Conservation (phyloP, 2,113 vertebrate species). For the Centropus unirufus region DNA sequence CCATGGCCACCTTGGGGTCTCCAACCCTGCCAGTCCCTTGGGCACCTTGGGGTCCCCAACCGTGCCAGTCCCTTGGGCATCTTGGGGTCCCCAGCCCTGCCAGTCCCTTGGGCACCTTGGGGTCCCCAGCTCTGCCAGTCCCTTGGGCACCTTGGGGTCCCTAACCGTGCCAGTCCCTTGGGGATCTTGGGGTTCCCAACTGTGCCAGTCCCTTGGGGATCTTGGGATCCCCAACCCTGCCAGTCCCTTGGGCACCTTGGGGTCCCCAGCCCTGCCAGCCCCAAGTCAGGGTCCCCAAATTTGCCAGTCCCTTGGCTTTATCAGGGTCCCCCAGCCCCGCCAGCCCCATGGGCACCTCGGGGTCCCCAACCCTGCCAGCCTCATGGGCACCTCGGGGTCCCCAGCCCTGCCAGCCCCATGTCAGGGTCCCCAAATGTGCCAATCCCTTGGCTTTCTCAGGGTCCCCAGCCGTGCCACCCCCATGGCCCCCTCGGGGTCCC, state of each 20-base stretch:
- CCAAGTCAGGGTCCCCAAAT: background rate
- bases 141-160: too few relatives aligned
- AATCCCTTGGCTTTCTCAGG: too few relatives aligned
- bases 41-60: too few relatives aligned
- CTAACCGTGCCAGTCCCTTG: too few relatives aligned
- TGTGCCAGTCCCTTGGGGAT: background rate
- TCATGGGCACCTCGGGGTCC: background rate
- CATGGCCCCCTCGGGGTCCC: background rate
- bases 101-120: too few relatives aligned
- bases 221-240: background rate
- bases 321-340: background rate
- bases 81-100: too few relatives aligned
- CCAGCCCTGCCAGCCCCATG: background rate
- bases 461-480: background rate
- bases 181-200: too few relatives aligned
- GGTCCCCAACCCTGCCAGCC: background rate
- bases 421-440: background rate
- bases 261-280: background rate
- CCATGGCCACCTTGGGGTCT: too few relatives aligned
- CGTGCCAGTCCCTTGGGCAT: too few relatives aligned
- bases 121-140: too few relatives aligned
- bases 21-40: background rate
- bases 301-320: background rate
- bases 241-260: fast-evolving
- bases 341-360: background rate